Evolutionary conservation across 2,113 vertebrate species (phyloP), one percentile per base, ranked within the genome.

Genomic region (Lamprotornis superbus): DNA sequence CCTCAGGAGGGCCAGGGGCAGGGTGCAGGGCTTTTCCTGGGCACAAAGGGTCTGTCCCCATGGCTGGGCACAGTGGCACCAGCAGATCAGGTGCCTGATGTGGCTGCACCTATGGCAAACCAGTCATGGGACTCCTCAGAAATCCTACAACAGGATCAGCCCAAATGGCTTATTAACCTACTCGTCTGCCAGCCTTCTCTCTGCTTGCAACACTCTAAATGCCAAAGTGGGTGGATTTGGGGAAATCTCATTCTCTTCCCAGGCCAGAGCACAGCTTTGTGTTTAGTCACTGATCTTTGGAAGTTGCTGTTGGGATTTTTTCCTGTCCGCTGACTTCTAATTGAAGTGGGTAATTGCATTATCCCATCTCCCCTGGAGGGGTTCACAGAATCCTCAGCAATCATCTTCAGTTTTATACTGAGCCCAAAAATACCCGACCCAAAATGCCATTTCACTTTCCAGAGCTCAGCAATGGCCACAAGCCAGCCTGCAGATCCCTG

Each of bases 1-100:
- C 63, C 27, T 77, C 0, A 0, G 16, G 24, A 5, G 1, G 24
- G 23, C 0, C 0, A 40, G 75, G 30, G 5, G 24, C 53, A 37
- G 68, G 24, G 31, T 28, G 28, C 7, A 15, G 53, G 59, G 76
- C 25, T 86, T 57, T 46, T 76, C 17, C 42, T 80, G 8, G 44
- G 31, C 4, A 1, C 39, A 25, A 20, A 49, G 39, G 18, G 2
- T 73, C 59, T 65, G 59, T 64, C 30, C 33, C 15, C 22, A 2
- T 0, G 5, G 55, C 63, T 50, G 42, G n/a, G 61, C 52, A 12
- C 47, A 46, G 10, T 24, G 50, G 42, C 69, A 55, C 53, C 28
- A 68, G 61, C 27, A 2, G 30, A 5, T 8, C 0, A 1, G 31
- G 33, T 46, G 55, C 47, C 61, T 40, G 39, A 6, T 61, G 76